Evolutionary conservation across 2,888 invertebrate species (phyloP).

Genomic region (Microplitis manilae): DNA sequence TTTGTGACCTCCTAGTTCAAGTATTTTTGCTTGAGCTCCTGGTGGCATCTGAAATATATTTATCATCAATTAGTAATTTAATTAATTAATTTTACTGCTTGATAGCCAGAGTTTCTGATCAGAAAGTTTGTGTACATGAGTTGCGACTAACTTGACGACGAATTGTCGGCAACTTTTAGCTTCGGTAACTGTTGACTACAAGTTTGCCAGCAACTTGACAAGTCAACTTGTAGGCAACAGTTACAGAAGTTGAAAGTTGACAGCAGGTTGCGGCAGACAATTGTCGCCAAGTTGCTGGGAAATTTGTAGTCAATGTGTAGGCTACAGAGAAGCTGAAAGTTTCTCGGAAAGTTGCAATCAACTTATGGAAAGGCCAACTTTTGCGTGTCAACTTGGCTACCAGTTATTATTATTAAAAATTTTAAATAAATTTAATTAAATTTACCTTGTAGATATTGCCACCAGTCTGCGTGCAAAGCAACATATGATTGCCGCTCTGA

Average conservation of each 20-base stretch:
- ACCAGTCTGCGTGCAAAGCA: constrained; percentile 68
- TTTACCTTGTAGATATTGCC: constrained; percentile 70
- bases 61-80: no score
- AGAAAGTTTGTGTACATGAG: no score
- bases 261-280: no score
- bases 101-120: no score
- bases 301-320: no score
- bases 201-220: no score
- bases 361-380: not conserved
- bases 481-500: constrained; percentile 69
- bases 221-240: no score
- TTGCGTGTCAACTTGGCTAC: no score
- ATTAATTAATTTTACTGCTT: no score
- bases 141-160: no score
- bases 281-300: no score
- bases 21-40: constrained; percentile 66
- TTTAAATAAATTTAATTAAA: not conserved
- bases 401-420: not conserved
- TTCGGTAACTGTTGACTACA: not conserved
- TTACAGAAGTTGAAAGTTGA: no score
- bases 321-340: not conserved
- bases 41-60: constrained; percentile 67
- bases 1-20: constrained; percentile 74
- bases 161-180: not conserved
- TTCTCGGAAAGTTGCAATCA: not conserved